Evolutionary conservation across 2,113 vertebrate genomes (phyloP), one percentile per base, ranked within the genome.

Genomic region (Callionymus lyra): DNA sequence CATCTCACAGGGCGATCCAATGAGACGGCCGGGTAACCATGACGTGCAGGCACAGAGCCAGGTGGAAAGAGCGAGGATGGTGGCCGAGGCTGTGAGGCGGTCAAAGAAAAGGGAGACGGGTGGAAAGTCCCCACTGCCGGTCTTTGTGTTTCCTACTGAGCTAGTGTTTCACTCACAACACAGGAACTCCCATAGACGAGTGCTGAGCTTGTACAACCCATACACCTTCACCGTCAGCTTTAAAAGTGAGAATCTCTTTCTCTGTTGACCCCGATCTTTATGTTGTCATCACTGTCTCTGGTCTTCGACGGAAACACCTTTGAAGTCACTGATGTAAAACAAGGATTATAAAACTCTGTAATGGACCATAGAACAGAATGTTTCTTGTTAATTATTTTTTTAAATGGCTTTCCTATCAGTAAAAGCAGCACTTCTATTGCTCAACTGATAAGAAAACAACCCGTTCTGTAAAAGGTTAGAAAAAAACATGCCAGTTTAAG

Each of bases 191-290:
- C 63, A 59, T 40, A 5, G 56, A 1, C 21, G 47, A 42, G 47
- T 65, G 1, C 2, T 65, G 1, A 65, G 56, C 0, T 39, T 65
- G 4, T 65, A 65, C 56, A 65, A 65, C 56, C 63, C 63, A 5
- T 52, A 56, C 56, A 43, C 13, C 40, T 61, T 45, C 63, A 60
- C 11, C 12, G 34, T 60, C 13, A 38, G 15, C 40, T 61, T 53
- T 40, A 65, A 48, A 56, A 48, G 63, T 66, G 14, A 47, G 56
- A 34, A 34, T 16, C 45, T 42, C 32, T 14, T 18, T 48, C 12
- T 38, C 34, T 42, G 17, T 8, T 12, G 27, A n/a, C 10, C 14
- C 12, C 17, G 12, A 16, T 14, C 8, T 27, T 4, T 27, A 5
- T 27, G 21, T 27, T 27, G 21, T 4, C 8, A n/a, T 27, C 21